Evolutionary conservation across 2,797 vertebrate species (phyloP).

Genomic region (Molossus molossus): DNA sequence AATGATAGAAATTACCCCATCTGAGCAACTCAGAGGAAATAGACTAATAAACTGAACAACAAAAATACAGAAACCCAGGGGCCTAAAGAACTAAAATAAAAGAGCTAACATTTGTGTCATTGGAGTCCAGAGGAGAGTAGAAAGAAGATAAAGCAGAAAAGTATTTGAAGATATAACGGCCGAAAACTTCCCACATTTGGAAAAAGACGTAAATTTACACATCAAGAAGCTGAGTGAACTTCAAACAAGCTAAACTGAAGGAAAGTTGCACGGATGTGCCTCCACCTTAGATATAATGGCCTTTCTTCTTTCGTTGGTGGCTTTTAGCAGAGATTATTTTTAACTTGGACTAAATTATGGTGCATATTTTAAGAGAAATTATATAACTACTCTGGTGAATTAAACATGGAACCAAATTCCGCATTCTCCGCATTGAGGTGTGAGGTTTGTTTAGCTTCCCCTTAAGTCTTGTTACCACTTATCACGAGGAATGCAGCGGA

Average conservation of each 20-base stretch:
- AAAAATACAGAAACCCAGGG: background rate
- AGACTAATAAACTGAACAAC: background rate
- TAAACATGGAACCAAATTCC: background rate
- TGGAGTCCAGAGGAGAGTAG: background rate
- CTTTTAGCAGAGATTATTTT: conserved; percentile 46
- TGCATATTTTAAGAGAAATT: background rate
- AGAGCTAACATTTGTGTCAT: background rate
- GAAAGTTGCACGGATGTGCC: background rate
- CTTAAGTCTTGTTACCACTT: background rate
- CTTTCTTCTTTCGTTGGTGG: background rate
- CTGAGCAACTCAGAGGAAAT: background rate
- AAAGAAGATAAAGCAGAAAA: background rate
- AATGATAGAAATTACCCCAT: background rate
- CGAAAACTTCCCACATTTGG: background rate
- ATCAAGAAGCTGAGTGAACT: background rate
- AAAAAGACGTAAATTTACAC: background rate
- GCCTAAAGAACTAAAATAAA: background rate
- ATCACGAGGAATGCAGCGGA: background rate
- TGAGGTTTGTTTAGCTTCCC: background rate
- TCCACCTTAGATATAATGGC: background rate
- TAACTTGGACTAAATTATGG: conserved; percentile 22
- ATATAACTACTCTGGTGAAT: background rate
- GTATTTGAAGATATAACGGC: background rate
- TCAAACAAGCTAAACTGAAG: background rate
- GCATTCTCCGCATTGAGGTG: background rate